Evolutionary conservation across 2,113 vertebrate genomes (phyloP), one percentile per base, ranked within the genome.

Genomic region (Felis chaus): DNA sequence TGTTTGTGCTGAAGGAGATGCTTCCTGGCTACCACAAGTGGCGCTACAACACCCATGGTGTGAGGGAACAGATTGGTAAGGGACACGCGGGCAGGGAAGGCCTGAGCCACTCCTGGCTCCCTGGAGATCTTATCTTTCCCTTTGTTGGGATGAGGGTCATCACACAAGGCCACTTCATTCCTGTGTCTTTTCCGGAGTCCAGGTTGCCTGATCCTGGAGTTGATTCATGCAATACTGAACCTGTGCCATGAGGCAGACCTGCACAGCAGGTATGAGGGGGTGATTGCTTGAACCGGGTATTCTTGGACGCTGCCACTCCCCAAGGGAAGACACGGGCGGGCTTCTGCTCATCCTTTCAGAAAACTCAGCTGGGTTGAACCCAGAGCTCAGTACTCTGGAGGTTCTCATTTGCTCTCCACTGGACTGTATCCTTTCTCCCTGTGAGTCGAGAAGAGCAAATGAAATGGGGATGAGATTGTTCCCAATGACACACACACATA

Each of bases 1-100:
- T 99, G 95, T 99, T 99, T 95, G 99, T 99, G 83, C 98, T 99
- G 45, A 99, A 99, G 98, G 99, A 99, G 98, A 99, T 99, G 99
- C 99, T 99, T 93, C 99, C 99, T 29, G 99, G 99, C 0, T 99
- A 99, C 95, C 99, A 99, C 97, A 99, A 99, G 97, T 99, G 99
- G 99, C 99, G 99, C 78, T 99, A 99, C 80, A 99, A 99, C 98
- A 99, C 98, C 55, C 99, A 99, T 0, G 99, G 99, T 23, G 99
- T 99, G 94, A 98, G 99, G 96, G 99, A 99, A 87, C 99, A 99
- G 97, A 99, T 99, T 0, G 99, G 99, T 99, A 96, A 99, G 99
- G 65, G 33, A 25, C 3, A 3, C 2, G 0, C 10, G 63, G 19
- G 15, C 50, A 86, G 50, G 16, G 55, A 50, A 33, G 61, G 10